A percentile compares a stretch with the other conserved stretches of the same genome.
Conservation (phyloP, 1,140 invertebrate genomes). For the Polypedilum pembai region DNA sequence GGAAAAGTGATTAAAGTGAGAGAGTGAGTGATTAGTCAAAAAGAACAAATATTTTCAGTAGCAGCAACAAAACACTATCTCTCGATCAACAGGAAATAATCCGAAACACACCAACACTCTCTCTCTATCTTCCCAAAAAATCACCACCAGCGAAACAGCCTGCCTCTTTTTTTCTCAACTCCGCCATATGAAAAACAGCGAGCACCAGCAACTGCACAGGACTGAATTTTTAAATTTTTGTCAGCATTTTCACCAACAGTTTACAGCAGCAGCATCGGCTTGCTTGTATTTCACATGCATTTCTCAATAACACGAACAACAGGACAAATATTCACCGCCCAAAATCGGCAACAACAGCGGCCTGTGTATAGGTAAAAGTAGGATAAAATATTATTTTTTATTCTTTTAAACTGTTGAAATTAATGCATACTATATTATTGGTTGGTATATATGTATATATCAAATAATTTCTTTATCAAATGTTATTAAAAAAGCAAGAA, state of each 20-base stretch:
- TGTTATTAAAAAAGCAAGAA: background rate
- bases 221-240: background rate
- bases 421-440: background rate
- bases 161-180: no score
- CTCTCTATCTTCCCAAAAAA: background rate
- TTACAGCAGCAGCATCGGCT: constrained; percentile 9
- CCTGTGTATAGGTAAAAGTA: background rate
- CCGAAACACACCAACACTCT: background rate
- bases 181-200: background rate
- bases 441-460: constrained; percentile 14
- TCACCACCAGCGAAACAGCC: background rate
- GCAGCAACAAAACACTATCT: background rate
- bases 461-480: background rate
- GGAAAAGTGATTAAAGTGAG: no score
- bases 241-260: constrained; percentile 7
- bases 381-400: constrained; percentile 5
- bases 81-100: background rate
- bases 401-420: background rate
- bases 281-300: background rate
- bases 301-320: background rate
- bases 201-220: background rate
- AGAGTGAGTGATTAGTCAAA: no score
- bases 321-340: constrained; percentile 9
- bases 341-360: background rate
- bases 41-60: background rate